phyloP scores from a whole-genome alignment of 1,140 invertebrate genomes.

The Rhyacophila brunnea region DNA sequence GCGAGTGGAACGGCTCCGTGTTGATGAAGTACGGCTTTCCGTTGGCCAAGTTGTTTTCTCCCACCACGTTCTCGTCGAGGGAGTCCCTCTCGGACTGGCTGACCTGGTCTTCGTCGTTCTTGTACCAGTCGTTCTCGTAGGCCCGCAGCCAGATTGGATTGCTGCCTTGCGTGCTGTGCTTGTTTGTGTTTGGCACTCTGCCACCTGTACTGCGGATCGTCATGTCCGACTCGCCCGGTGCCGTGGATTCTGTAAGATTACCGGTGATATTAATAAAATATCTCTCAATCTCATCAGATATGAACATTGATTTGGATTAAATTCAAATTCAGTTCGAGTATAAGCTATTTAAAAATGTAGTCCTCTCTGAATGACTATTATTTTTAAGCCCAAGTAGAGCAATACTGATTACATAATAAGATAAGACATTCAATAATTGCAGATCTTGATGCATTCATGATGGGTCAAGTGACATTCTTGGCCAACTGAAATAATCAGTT shows the following conservation, averaged over 20 bases:
- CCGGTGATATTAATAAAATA: slow-evolving; percentile 2
- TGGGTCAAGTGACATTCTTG: no score
- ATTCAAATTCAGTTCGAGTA: no score
- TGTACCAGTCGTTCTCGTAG: slow-evolving; percentile 94
- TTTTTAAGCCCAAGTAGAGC: no score
- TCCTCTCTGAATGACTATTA: no score
- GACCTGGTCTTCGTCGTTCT: slow-evolving; percentile 75
- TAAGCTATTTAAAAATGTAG: no score
- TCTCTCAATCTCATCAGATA: no score
- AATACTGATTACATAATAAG: no score
- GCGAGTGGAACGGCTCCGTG: slow-evolving; percentile 53
- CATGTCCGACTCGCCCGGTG: slow-evolving; percentile 69
- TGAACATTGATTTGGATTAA: no score
- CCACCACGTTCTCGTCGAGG: slow-evolving; percentile 81
- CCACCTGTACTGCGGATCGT: slow-evolving; percentile 66
- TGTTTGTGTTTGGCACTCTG: slow-evolving; percentile 90
- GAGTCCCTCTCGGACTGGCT: slow-evolving; percentile 76
- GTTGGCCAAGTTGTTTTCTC: slow-evolving; percentile 57
- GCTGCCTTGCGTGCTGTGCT: slow-evolving; percentile 89
- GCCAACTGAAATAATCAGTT: no score
- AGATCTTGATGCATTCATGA: no score
- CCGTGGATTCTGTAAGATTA: slow-evolving; percentile 46
- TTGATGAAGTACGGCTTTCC: slow-evolving; percentile 57
- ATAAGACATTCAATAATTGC: no score
- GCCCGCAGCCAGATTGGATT: slow-evolving; percentile 95